Conservation (phyloP, 2,113 vertebrate species). For the Balaeniceps rex region DNA sequence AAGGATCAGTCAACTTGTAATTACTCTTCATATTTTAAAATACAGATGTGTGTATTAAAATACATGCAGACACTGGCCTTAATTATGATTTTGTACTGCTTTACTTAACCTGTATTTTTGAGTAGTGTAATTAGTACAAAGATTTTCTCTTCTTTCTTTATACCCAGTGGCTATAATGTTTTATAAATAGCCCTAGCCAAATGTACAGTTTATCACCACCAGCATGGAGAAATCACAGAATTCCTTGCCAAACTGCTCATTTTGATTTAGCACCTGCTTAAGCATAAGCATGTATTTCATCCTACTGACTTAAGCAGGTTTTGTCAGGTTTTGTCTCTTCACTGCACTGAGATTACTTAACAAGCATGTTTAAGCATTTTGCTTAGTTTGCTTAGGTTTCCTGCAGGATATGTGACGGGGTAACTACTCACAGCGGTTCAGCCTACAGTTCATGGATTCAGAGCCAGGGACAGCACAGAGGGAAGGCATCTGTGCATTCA, state of each 20-base stretch:
- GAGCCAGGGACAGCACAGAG: background rate
- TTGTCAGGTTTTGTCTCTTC: background rate
- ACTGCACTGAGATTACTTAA: background rate
- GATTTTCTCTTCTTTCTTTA: background rate
- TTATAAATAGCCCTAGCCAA: background rate
- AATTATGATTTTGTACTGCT: background rate
- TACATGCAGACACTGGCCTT: background rate
- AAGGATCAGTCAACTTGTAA: background rate
- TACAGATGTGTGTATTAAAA: background rate
- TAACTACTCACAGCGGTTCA: background rate
- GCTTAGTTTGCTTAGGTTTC: background rate
- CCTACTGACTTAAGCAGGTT: background rate
- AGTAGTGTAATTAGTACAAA: background rate
- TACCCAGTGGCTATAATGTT: background rate
- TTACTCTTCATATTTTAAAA: background rate
- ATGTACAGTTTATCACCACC: background rate
- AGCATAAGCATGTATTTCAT: background rate
- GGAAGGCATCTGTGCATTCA: background rate
- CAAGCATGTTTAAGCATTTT: background rate
- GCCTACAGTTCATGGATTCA: background rate
- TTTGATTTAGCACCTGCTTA: background rate
- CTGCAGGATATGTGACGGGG: background rate
- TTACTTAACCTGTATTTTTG: background rate
- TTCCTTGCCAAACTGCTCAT: background rate
- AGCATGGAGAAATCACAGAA: background rate